These are phyloP conservation scores for Lordiphosa fenestrarum DNA, from an alignment of 2,888 invertebrate genomes.

Conservation along the genomic window DNA sequence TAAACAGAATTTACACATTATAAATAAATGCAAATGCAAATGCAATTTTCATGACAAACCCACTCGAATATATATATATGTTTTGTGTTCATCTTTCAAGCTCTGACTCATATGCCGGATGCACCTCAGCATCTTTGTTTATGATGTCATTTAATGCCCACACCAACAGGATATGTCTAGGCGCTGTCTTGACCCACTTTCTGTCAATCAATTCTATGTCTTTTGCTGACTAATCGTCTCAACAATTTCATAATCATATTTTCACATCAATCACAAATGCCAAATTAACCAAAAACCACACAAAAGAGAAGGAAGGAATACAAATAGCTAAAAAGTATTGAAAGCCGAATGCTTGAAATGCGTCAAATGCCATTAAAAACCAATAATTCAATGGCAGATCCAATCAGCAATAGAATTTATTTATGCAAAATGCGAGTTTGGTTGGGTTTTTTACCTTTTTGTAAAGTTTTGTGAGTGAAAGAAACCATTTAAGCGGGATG, in stretches of 20 bases:
- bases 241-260: slow-evolving; percentile 20
- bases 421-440: slow-evolving; percentile 47
- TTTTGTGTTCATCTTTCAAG: background rate
- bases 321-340: background rate
- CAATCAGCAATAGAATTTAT: slow-evolving; percentile 63
- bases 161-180: slow-evolving; percentile 18
- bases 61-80: slow-evolving; percentile 6
- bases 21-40: background rate
- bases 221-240: slow-evolving; percentile 28
- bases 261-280: slow-evolving; percentile 57
- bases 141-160: slow-evolving; percentile 2
- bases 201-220: slow-evolving; percentile 34
- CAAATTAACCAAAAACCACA: slow-evolving; percentile 46
- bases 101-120: background rate
- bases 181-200: slow-evolving; percentile 24
- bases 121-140: background rate
- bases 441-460: background rate
- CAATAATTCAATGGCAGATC: slow-evolving; percentile 66
- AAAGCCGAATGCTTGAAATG: slow-evolving; percentile 22
- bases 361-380: slow-evolving; percentile 53
- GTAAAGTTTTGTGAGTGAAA: background rate
- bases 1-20: too few relatives aligned
- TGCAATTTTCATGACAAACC: slow-evolving; percentile 32
- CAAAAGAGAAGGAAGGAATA: slow-evolving; percentile 32
- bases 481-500: slow-evolving; percentile 21